Conservation (phyloP, 2,888 invertebrate species). For the Caenorhabditis sp. region DNA sequence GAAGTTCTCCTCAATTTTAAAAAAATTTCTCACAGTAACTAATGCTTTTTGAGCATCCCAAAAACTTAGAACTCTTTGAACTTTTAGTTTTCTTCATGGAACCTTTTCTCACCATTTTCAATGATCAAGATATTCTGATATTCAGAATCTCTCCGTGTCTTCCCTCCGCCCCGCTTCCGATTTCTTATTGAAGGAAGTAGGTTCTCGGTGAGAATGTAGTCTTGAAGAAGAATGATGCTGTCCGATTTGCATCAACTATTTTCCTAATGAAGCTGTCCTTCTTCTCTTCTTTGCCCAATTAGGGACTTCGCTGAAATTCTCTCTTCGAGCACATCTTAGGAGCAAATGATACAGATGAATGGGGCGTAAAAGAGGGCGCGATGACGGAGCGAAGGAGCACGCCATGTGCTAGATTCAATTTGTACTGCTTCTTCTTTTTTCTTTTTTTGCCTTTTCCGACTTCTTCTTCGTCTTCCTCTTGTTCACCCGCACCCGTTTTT, state of each 20-base stretch:
- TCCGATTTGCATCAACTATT: conserved; percentile 27
- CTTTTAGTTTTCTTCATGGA: background rate
- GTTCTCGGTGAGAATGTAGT: conserved; percentile 6
- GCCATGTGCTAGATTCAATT: conserved; percentile 58
- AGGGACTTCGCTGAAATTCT: conserved; percentile 24
- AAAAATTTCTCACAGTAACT: too few relatives aligned
- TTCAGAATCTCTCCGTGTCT: background rate
- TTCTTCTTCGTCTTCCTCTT: conserved; percentile 9
- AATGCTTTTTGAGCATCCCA: too few relatives aligned
- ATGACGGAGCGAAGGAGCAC: conserved; percentile 35
- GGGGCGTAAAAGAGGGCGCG: conserved; percentile 7
- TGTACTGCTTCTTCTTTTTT: conserved; percentile 56
- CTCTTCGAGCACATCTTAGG: conserved; percentile 8
- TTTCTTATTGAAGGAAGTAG: conserved; percentile 35
- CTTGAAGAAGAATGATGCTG: conserved; percentile 1
- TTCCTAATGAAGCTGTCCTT: conserved; percentile 39
- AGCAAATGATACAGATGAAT: conserved; percentile 41
- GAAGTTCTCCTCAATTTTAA: too few relatives aligned
- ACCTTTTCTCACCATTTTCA: background rate
- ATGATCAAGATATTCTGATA: conserved; percentile 25
- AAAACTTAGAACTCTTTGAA: too few relatives aligned
- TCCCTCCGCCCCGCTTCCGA: conserved; percentile 22
- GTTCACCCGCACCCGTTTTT: conserved; percentile 7
- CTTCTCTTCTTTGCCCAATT: conserved; percentile 15
- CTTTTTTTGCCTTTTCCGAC: conserved; percentile 10